Conservation (phyloP, 2,888 invertebrate genomes). For the Eupithecia dodoneata region DNA sequence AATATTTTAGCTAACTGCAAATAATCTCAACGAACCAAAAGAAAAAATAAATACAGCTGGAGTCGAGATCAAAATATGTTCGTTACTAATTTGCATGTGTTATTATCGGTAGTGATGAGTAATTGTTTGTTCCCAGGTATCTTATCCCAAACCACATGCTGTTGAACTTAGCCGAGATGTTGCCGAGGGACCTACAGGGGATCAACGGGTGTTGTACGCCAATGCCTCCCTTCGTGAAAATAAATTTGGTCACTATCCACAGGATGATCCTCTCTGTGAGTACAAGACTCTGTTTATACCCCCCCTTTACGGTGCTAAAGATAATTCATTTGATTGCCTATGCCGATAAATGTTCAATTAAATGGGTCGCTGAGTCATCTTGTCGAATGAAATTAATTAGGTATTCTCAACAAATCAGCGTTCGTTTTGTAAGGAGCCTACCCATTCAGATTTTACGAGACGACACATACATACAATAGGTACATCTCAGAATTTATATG, state of each 20-base stretch:
- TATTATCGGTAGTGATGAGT: background rate
- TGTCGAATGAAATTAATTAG: no score
- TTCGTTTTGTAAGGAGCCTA: no score
- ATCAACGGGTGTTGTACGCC: conserved; percentile 97
- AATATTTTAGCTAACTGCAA: no score
- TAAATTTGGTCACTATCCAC: conserved; percentile 65
- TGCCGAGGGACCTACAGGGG: conserved; percentile 97
- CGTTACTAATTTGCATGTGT: background rate
- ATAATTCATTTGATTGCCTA: no score
- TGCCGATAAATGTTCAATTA: no score
- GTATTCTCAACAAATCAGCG: no score
- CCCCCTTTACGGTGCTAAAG: background rate
- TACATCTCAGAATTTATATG: no score
- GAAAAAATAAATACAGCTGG: no score
- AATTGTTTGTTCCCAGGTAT: conserved; percentile 82
- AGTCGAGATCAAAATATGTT: no score
- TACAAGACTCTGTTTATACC: background rate
- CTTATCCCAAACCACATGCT: conserved; percentile 98
- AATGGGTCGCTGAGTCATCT: no score
- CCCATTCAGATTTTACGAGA: background rate
- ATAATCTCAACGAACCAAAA: no score
- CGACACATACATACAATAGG: no score
- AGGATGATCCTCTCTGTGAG: conserved; percentile 68
- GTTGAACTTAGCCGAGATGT: conserved; percentile 92
- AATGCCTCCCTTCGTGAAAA: conserved; percentile 88